Percentiles rank a stretch among this genome's conserved stretches.
phyloP scores from a whole-genome alignment of 1,140 invertebrate genomes.

The Orussus abietinus region DNA sequence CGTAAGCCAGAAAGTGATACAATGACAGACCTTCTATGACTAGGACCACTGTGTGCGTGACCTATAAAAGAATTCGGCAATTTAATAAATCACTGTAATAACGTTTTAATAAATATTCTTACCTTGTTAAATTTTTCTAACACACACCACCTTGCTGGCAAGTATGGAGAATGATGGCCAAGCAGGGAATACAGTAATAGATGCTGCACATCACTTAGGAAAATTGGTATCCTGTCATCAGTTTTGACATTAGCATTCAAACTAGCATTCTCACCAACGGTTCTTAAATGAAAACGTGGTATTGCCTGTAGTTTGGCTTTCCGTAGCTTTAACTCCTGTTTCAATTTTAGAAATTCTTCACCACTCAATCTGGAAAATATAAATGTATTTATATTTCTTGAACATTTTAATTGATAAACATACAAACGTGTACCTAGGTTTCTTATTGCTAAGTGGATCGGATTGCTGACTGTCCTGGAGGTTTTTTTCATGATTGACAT shows the following conservation, averaged over 20 bases:
- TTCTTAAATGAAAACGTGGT: constrained; percentile 59
- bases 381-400: constrained; percentile 1
- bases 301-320: constrained; percentile 54
- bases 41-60: constrained; percentile 65
- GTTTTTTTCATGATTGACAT: constrained; percentile 1
- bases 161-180: constrained; percentile 65
- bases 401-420: constrained; percentile 3
- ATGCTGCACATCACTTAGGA: constrained; percentile 78
- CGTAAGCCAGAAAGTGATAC: constrained; percentile 66
- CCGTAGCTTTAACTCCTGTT: constrained; percentile 54
- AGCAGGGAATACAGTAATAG: constrained; percentile 73
- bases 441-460: constrained; percentile 25
- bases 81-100: constrained; percentile 1
- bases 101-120: constrained; percentile 10
- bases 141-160: constrained; percentile 73
- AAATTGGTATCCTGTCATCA: constrained; percentile 67
- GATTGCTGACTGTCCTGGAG: constrained; percentile 4
- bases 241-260: constrained; percentile 45
- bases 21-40: constrained; percentile 75
- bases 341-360: constrained; percentile 56
- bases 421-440: constrained; percentile 21
- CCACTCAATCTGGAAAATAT: constrained; percentile 37
- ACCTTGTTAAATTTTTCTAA: constrained; percentile 70
- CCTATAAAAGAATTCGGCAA: constrained; percentile 20
- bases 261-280: constrained; percentile 60